Conservation (phyloP, 2,888 invertebrate genomes). For the Limnephilus marmoratus region DNA sequence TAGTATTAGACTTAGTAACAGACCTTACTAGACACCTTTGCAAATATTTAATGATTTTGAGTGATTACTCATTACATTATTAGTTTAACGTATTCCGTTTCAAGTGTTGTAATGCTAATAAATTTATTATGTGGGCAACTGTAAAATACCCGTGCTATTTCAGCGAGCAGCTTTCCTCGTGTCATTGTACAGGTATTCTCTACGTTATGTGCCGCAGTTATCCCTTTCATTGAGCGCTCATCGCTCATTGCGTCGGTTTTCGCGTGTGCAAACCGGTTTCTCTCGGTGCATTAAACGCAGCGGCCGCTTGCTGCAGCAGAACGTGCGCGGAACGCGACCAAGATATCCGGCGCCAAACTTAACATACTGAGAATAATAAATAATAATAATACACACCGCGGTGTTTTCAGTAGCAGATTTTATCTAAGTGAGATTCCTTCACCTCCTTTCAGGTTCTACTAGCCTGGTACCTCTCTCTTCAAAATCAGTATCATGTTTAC, state of each 20-base stretch:
- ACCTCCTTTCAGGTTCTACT: neutral
- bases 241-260: neutral
- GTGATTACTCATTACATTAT: neutral
- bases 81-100: too few species aligned
- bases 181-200: neutral
- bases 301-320: neutral
- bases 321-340: neutral
- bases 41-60: neutral
- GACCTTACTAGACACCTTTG: too few species aligned
- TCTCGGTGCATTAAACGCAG: constrained; percentile 1
- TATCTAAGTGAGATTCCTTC: neutral
- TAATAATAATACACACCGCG: neutral
- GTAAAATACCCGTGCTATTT: neutral
- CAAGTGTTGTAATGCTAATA: neutral
- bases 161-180: neutral
- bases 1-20: too few species aligned
- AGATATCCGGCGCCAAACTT: constrained; percentile 35
- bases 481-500: neutral
- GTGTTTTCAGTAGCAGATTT: neutral
- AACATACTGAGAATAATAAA: constrained; percentile 4
- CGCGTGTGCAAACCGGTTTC: constrained; percentile 31
- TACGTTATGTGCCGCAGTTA: neutral
- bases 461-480: neutral
- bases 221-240: neutral
- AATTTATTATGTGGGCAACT: neutral